These are phyloP conservation scores for Scotopteryx bipunctaria DNA, from an alignment of 2,888 invertebrate genomes.

Conservation along the genomic window DNA sequence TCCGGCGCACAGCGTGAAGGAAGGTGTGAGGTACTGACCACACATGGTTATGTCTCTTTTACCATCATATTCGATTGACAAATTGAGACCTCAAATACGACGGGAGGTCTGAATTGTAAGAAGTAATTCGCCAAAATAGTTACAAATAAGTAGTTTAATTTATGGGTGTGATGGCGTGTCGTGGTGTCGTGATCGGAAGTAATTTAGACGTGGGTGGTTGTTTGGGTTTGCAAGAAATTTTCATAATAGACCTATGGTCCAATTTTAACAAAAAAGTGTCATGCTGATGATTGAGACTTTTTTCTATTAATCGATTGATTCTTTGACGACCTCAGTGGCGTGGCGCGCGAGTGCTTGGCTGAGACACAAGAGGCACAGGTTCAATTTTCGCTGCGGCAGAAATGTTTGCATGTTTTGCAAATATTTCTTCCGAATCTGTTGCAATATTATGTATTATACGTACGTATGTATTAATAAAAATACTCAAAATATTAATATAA, in stretches of 20 bases:
- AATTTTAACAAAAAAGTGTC: slow-evolving; percentile 44
- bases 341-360: too few species aligned
- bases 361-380: too few species aligned
- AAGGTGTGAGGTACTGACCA: slow-evolving; percentile 72
- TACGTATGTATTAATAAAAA: too few species aligned
- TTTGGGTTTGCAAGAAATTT: slow-evolving; percentile 45
- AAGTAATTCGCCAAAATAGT: slow-evolving; percentile 50
- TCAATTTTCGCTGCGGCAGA: too few species aligned
- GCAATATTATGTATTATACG: too few species aligned
- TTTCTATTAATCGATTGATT: slow-evolving; percentile 12
- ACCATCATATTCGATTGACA: slow-evolving; percentile 67
- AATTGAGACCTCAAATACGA: slow-evolving; percentile 59
- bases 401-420: too few species aligned
- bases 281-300: slow-evolving; percentile 15
- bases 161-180: slow-evolving; percentile 44
- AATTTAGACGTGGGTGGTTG: slow-evolving; percentile 56
- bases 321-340: neutral
- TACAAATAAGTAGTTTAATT: slow-evolving; percentile 44
- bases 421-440: too few species aligned
- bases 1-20: slow-evolving; percentile 77
- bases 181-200: slow-evolving; percentile 69
- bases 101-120: slow-evolving; percentile 69
- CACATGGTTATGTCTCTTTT: slow-evolving; percentile 77
- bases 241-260: slow-evolving; percentile 48
- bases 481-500: too few species aligned